Percentiles rank a stretch among this genome's conserved stretches.
These are phyloP conservation scores for Oedothorax gibbosus DNA, from an alignment of 1,140 invertebrate species.

Conservation along the genomic window DNA sequence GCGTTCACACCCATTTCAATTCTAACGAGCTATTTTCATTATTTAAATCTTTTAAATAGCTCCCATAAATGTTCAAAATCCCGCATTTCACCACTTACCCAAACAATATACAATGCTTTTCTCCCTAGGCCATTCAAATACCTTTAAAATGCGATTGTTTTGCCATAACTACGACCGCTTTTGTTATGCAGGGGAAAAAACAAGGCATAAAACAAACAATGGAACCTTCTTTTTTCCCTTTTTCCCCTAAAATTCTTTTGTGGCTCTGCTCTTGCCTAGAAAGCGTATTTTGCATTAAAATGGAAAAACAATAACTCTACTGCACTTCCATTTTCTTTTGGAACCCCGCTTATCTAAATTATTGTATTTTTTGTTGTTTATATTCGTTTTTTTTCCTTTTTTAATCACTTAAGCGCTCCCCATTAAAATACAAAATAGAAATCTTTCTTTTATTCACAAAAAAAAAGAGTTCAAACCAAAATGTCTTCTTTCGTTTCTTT, in stretches of 20 bases:
- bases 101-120: neutral
- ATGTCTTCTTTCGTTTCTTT: neutral
- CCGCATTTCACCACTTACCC: neutral
- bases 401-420: slow-evolving; percentile 58
- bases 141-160: slow-evolving; percentile 25
- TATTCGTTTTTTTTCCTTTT: slow-evolving; percentile 32
- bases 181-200: neutral
- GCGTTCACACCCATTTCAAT: too few species aligned
- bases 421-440: slow-evolving; percentile 59
- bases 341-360: slow-evolving; percentile 48
- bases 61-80: too few species aligned
- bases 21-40: too few species aligned
- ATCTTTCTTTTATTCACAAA: neutral
- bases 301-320: slow-evolving; percentile 50
- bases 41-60: too few species aligned
- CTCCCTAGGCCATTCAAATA: slow-evolving; percentile 2
- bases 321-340: slow-evolving; percentile 19
- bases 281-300: slow-evolving; percentile 42
- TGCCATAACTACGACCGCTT: slow-evolving; percentile 9
- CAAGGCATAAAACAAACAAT: neutral
- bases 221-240: neutral
- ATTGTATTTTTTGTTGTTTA: slow-evolving; percentile 29
- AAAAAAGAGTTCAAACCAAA: slow-evolving; percentile 1
- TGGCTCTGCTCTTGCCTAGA: slow-evolving; percentile 28
- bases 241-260: slow-evolving; percentile 8